phyloP scores from a whole-genome alignment of 1,140 invertebrate species.

The Limonius californicus region DNA sequence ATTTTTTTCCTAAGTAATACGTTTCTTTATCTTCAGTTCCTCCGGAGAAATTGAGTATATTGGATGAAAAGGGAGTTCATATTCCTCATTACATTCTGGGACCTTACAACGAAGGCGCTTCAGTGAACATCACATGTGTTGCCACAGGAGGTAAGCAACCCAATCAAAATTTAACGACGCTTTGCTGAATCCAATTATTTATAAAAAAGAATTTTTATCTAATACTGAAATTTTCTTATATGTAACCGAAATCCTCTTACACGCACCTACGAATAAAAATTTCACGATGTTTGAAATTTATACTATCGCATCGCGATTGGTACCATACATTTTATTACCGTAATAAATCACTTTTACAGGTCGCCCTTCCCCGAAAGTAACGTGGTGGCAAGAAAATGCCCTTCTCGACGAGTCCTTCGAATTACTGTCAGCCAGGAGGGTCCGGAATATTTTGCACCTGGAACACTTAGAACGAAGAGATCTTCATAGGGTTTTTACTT shows the following conservation, averaged over 20 bases:
- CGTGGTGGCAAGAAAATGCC: slow-evolving; percentile 80
- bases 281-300: too few species aligned
- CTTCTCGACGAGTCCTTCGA: slow-evolving; percentile 68
- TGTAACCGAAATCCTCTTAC: too few species aligned
- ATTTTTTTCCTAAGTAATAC: too few species aligned
- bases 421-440: slow-evolving; percentile 57
- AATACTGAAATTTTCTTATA: too few species aligned
- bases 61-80: slow-evolving; percentile 69
- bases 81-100: slow-evolving; percentile 69
- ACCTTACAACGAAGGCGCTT: slow-evolving; percentile 76
- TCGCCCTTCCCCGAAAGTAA: slow-evolving; percentile 72
- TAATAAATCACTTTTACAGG: slow-evolving; percentile 49
- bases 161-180: too few species aligned
- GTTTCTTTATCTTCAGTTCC: slow-evolving; percentile 57
- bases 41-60: slow-evolving; percentile 69
- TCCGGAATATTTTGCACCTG: slow-evolving; percentile 64
- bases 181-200: too few species aligned
- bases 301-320: too few species aligned
- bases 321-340: too few species aligned
- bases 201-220: too few species aligned
- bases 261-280: too few species aligned
- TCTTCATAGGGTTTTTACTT: slow-evolving; percentile 66
- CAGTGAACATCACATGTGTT: slow-evolving; percentile 76
- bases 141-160: slow-evolving; percentile 80
- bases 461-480: slow-evolving; percentile 63